Evolutionary conservation across 1,140 invertebrate genomes (phyloP).

Genomic region (Sinonovacula constricta): DNA sequence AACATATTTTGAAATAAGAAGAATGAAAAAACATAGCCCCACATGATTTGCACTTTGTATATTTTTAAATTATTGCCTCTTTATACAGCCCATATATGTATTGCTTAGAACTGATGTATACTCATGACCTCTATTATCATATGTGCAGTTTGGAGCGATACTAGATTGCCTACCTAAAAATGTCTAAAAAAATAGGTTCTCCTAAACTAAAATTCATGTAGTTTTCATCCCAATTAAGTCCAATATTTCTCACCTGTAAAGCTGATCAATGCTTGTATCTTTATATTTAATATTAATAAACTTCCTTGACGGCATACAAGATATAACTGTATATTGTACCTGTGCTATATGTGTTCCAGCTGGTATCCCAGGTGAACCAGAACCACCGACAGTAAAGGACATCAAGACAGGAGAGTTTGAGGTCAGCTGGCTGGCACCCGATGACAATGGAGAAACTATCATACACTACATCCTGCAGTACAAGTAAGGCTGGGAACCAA

Average conservation of each 20-base stretch:
- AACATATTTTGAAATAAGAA: too few species aligned
- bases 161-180: too few species aligned
- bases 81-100: too few species aligned
- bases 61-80: too few species aligned
- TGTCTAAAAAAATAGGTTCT: neutral
- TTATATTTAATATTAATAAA: too few species aligned
- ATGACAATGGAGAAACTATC: constrained; percentile 82
- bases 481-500: constrained; percentile 58
- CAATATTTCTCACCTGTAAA: neutral
- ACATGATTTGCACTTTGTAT: too few species aligned
- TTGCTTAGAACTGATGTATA: too few species aligned
- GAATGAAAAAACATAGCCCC: too few species aligned
- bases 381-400: constrained; percentile 82
- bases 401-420: constrained; percentile 84
- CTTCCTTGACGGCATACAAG: neutral
- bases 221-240: neutral
- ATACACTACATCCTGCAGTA: constrained; percentile 70
- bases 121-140: too few species aligned
- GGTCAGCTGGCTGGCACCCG: constrained; percentile 85
- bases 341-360: constrained; percentile 41
- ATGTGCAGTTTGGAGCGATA: too few species aligned
- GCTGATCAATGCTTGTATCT: too few species aligned
- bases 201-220: neutral
- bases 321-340: too few species aligned
- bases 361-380: constrained; percentile 66